Evolutionary conservation across 1,140 invertebrate genomes (phyloP), one percentile per base, ranked within the genome.

Genomic region (Aricia agestis): DNA sequence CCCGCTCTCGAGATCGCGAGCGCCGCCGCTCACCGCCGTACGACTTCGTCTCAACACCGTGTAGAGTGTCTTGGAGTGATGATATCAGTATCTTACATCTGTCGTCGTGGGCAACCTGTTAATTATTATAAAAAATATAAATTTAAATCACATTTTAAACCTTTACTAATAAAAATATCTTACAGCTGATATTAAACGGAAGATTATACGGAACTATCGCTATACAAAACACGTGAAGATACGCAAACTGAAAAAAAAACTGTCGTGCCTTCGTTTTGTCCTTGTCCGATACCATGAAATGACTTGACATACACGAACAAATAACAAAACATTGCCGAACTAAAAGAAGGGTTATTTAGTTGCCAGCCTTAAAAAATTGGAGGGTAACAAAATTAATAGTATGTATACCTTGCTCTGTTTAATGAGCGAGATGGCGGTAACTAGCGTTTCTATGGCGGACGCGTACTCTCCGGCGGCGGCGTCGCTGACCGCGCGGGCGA

Each of bases 61-160:
- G 96, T 36, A 99, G 91, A 18, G 99, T 99, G 85, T 99, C 99
- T 92, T 99, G 97, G 1, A 99, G 93, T 0, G 98, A 98, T 81
- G 96, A 98, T 69, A 99, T 98, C 11, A 99, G 92, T 76, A 99
- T 99, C 93, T 99, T 99, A 93, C 99, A 99, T 58, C 99, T 93
- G 86, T 99, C 99, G 92, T 99, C 99, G 83, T 97, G 96, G 0
- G 98, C 97, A 70, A 99, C 97, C 91, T 92, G 76, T 7, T 59
- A 36, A 25, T 5, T 13, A 11, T 13, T 18, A 32, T 25, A 41
- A n/a, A 4, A 66, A 7, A 66, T 15, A n/a, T n/a, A 15, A 45
- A 41, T 6, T 9, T 17, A n/a, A 66, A 10, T 4, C 1, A 45
- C 4, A 45, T 13, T 45, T n/a, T n/a, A n/a, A n/a, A n/a, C n/a